Base-by-base conservation (phyloP, 2,797 vertebrate species). In the Mus minutoides region DNA sequence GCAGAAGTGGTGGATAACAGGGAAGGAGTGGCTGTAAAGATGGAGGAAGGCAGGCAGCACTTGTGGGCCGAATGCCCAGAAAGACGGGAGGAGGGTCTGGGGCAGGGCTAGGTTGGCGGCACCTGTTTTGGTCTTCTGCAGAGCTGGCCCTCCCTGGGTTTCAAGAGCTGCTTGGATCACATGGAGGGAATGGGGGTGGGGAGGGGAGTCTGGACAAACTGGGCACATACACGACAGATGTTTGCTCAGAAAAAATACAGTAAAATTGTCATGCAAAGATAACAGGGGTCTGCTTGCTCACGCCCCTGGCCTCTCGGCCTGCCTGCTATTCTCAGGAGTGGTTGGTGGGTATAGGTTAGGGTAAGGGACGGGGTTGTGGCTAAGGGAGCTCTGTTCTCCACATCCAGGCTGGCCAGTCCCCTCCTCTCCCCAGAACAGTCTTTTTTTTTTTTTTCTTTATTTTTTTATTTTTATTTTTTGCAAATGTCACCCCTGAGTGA, bases 201-300 rank as follows among this genome's bases (percentile, higher is more conserved):
- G 46, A 91, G 94, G 95, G 95, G 97, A 76, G 96, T 98, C 98
- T 98, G 98, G 98, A 98, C 98, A 98, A 98, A 98, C 98, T 96
- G 98, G 98, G 98, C 98, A 99, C 98, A 98, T 98, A 99, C 98
- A 98, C 98, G 98, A 98, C 98, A 98, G 98, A 98, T 98, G 98
- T 98, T 98, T 99, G 98, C 97, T 98, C 98, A 98, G 98, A 99
- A 99, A 99, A 99, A 98, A 98, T 98, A 98, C 98, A 98, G 97
- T 98, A 98, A 98, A 98, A 98, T 98, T 88, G 0, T 98, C 98
- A 99, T 99, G 98, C 98, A 99, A 98, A 98, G 98, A 98, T 96
- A 98, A 98, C 77, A 21, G 97, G 98, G 98, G 95, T 98, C 98
- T 97, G 98, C 93, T 96, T 97, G 88, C 96, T 97, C 97, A 97